These are phyloP conservation scores for Noctua janthina DNA, from an alignment of 2,888 invertebrate species.

Conservation along the genomic window DNA sequence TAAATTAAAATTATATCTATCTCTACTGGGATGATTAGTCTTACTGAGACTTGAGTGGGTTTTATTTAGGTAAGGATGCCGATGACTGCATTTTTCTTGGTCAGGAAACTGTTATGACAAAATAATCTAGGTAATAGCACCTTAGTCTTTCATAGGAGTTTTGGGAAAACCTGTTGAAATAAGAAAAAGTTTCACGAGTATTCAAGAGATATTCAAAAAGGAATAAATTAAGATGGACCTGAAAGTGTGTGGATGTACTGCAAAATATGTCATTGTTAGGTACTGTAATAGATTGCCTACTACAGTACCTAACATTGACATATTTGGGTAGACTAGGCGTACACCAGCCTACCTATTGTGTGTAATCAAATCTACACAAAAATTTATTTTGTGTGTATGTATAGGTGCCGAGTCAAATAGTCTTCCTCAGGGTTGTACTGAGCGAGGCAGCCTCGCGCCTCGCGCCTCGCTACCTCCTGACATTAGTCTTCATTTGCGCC, in stretches of 20 bases:
- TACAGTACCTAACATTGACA: background rate
- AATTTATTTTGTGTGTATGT: background rate
- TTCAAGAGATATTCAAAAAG: background rate
- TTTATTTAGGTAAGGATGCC: background rate
- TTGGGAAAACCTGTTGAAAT: background rate
- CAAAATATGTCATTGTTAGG: no score
- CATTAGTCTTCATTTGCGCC: slow-evolving; percentile 89
- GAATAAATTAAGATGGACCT: background rate
- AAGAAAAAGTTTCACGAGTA: background rate
- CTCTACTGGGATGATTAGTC: slow-evolving; percentile 5
- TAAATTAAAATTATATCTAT: slow-evolving; percentile 21
- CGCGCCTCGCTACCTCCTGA: slow-evolving; percentile 46
- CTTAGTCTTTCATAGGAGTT: background rate
- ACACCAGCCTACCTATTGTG: no score
- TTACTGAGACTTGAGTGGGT: background rate
- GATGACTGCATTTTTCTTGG: background rate
- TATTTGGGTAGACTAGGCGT: background rate
- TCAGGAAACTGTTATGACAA: background rate
- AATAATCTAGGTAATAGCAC: background rate
- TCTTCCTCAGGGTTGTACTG: slow-evolving; percentile 2
- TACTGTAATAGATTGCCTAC: no score
- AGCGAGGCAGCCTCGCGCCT: slow-evolving; percentile 44
- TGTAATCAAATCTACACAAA: background rate
- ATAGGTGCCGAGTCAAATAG: background rate
- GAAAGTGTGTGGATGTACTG: background rate